phyloP scores from a whole-genome alignment of 2,888 invertebrate species.

The Stictocephala bisonia region DNA sequence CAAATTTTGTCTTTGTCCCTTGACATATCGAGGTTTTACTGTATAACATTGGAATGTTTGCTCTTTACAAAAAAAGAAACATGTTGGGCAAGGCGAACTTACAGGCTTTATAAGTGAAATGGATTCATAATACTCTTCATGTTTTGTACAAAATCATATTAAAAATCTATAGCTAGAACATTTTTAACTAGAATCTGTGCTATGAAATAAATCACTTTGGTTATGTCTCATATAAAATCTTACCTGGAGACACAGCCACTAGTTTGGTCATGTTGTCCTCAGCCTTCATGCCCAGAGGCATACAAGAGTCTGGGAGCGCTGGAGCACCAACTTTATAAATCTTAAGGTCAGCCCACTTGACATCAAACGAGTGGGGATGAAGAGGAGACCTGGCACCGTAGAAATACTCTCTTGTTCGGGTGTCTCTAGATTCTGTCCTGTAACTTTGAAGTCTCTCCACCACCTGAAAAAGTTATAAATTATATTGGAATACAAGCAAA shows the following conservation, averaged over 20 bases:
- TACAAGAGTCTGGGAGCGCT: conserved; percentile 91
- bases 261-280: conserved; percentile 93
- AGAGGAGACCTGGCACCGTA: conserved; percentile 86
- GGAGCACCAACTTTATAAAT: conserved; percentile 96
- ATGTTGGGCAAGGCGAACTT: too few relatives aligned
- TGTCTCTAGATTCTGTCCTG: conserved; percentile 81
- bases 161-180: too few relatives aligned
- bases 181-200: too few relatives aligned
- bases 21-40: too few relatives aligned
- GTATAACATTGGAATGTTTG: too few relatives aligned
- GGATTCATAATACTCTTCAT: too few relatives aligned
- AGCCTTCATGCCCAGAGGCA: conserved; percentile 95
- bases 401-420: conserved; percentile 91
- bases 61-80: too few relatives aligned
- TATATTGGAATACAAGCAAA: conserved; percentile 77
- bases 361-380: conserved; percentile 95
- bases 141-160: too few relatives aligned
- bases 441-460: conserved; percentile 83
- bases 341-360: conserved; percentile 89
- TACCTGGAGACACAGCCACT: conserved; percentile 80
- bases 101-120: too few relatives aligned
- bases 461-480: conserved; percentile 69
- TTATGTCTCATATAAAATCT: conserved; percentile 45
- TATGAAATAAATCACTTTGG: background rate
- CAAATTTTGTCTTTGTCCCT: too few relatives aligned